Evolutionary conservation across 1,140 invertebrate genomes (phyloP), one percentile per base, ranked within the genome.

Genomic region (Leptopilina clavipes): DNA sequence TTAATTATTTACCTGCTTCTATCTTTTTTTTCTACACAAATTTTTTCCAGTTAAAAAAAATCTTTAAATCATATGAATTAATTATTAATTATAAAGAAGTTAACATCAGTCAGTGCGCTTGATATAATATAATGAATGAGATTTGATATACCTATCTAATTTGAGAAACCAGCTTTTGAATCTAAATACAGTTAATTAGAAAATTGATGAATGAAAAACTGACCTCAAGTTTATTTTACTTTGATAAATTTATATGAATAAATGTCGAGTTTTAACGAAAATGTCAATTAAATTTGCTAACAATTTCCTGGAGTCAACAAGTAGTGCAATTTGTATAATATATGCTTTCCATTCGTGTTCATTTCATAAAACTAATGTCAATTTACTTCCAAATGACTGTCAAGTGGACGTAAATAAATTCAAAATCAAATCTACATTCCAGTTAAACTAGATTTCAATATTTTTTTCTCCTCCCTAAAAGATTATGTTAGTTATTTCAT

Each of bases 151-250:
- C n/a, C n/a, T n/a, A 52, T 52, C 56, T 31, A 8, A 65, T 25
- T 40, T 65, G 18, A 31, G 1, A 65, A 31, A 31, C 12, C 14
- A 25, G 56, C 19, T 31, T 40, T 40, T 25, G 22, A 9, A 65
- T 14, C 10, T 31, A 65, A 65, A 40, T 9, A 9, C 19, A 6
- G 22, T n/a, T 25, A 31, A 65, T 65, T 65, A 65, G 22, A 7
- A 65, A 65, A 65, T 65, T 31, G 56, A 31, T 65, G 11, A 65
- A 25, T 65, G 22, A 65, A 65, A 65, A 65, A 65, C 11, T 65
- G 56, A 31, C 11, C 12, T 12, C 0, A 8, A 1, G 14, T 6
- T 3, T 9, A 40, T 40, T 40, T 65, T 9, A 22, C 11, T 3
- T 9, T 40, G 9, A 52, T 52, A 65, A 65, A 65, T 65, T 31